Base-by-base conservation (phyloP, 2,113 vertebrate genomes). In the Poeciliopsis occidentalis region DNA sequence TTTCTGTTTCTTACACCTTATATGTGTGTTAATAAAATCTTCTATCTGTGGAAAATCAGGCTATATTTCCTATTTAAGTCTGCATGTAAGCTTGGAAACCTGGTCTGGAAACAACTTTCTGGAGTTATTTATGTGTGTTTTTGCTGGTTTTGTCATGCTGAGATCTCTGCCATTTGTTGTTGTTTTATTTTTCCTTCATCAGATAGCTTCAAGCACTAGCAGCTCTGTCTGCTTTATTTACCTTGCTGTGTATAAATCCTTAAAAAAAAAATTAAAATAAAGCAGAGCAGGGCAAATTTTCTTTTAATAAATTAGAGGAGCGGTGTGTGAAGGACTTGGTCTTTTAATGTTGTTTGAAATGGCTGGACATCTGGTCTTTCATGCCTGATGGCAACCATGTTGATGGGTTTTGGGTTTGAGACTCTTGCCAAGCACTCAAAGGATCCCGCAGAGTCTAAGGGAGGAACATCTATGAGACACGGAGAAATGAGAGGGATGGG, bases 161-260 rank as follows among this genome's bases (percentile, higher is more conserved):
- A 78, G 66, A 83, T 75, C 11, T 3, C 41, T 67, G 71, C 72
- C 71, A 74, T 89, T 85, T 80, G 78, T 76, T 79, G 79, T 68
- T 80, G 74, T 82, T 79, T 64, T 51, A 57, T 12, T 80, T 72
- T 44, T n/a, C 47, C 67, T 69, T 75, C 34, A 64, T 79, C 71
- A 67, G 57, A 82, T 78, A 24, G 30, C 63, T 29, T 24, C 67
- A 77, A 64, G 67, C 57, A 65, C 60, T 27, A 76, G 67, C 69
- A 76, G 57, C 75, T 77, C 79, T 78, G 83, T 82, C 72, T 71
- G 65, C 66, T 61, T 64, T 80, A 79, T 90, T 87, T 84, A 78
- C 73, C 1, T 62, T 19, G 0, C 26, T 13, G 22, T 12, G 15
- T 78, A 8, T 8, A 8, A 1, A 37, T 37, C 10, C 11, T 37